These are phyloP conservation scores for Apodemia hepburni DNA, from an alignment of 2,888 invertebrate genomes.

Conservation along the genomic window DNA sequence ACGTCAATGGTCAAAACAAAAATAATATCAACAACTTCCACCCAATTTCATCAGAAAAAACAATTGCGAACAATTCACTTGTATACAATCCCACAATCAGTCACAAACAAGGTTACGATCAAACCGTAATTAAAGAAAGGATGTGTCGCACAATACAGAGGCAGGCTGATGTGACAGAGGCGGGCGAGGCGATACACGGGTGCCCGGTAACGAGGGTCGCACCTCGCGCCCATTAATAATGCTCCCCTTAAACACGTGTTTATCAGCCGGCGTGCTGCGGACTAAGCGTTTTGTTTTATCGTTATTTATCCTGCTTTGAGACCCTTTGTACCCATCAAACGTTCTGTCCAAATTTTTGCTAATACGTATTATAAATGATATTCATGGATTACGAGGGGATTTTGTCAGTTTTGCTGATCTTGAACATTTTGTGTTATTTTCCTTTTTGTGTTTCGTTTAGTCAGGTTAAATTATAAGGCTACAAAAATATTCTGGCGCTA, in stretches of 20 bases:
- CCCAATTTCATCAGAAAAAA: not conserved
- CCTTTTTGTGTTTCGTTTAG: not conserved
- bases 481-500: not conserved
- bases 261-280: conserved; percentile 10
- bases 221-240: conserved; percentile 4
- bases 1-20: no score
- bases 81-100: not conserved
- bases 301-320: conserved; percentile 9
- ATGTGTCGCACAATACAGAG: conserved; percentile 2
- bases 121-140: not conserved
- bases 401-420: not conserved
- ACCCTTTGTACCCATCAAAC: conserved; percentile 13
- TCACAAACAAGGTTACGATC: not conserved
- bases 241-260: conserved; percentile 9
- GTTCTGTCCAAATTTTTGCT: conserved; percentile 7
- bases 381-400: not conserved
- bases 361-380: conserved; percentile 9
- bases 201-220: conserved; percentile 8
- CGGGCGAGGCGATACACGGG: conserved; percentile 2
- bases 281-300: conserved; percentile 16
- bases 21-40: no score
- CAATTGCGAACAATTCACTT: not conserved
- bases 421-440: not conserved
- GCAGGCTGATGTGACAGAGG: conserved; percentile 6
- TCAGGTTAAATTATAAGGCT: not conserved